Conservation (phyloP, 2,113 vertebrate species). For the Nothocercus julius region DNA sequence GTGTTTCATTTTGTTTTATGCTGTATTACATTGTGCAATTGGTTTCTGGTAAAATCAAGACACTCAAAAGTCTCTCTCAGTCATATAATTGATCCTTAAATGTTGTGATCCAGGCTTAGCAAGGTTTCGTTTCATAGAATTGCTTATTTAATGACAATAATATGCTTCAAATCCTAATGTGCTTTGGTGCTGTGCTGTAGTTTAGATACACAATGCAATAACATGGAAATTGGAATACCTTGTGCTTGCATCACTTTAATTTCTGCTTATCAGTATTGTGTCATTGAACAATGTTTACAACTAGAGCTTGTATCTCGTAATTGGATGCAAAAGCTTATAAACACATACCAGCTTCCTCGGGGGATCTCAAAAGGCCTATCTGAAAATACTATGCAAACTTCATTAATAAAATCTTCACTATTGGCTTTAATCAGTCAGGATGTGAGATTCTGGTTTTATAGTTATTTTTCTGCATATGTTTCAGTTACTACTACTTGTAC, state of each 20-base stretch:
- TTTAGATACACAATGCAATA: neutral
- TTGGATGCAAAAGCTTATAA: neutral
- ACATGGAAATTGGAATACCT: fast-evolving
- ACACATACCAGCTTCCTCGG: neutral
- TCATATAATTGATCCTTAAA: neutral
- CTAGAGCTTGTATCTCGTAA: neutral
- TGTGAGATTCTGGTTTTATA: neutral
- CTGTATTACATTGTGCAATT: neutral
- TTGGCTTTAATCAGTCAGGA: neutral
- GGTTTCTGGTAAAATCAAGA: neutral
- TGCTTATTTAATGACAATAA: neutral
- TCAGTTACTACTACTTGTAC: neutral
- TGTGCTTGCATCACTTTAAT: neutral
- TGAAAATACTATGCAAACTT: neutral
- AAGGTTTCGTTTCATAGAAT: neutral
- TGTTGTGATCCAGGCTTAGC: neutral
- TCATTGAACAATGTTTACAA: neutral
- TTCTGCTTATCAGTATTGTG: neutral
- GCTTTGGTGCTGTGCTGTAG: neutral
- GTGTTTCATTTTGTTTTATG: neutral
- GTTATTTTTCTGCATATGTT: neutral
- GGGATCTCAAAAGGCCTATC: fast-evolving
- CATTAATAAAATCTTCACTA: neutral
- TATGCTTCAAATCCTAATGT: fast-evolving
- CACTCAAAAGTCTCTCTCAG: neutral